These are phyloP conservation scores for Petrophora chlorosata DNA, from an alignment of 2,888 invertebrate species.

Conservation along the genomic window DNA sequence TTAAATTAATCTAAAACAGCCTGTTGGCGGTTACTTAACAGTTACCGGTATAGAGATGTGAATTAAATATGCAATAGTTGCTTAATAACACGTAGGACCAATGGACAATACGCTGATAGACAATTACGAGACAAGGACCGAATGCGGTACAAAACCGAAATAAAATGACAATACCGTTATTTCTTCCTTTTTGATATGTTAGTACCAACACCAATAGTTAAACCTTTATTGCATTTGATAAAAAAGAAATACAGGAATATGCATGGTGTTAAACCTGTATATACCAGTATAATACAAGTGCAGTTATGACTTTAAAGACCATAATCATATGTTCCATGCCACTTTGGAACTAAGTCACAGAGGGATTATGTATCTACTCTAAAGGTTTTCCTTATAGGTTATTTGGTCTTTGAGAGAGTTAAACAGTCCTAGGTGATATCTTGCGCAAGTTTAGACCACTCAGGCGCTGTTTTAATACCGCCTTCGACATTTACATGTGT, in stretches of 20 bases:
- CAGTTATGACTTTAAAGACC: no score
- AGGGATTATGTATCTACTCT: no score
- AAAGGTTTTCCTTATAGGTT: no score
- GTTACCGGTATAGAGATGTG: conserved; percentile 42
- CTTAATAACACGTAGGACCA: conserved; percentile 45
- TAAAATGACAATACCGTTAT: background rate
- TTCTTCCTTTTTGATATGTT: no score
- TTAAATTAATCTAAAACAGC: conserved; percentile 40
- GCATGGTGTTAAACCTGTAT: no score
- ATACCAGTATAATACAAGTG: no score
- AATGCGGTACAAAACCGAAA: conserved; percentile 9
- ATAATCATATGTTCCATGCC: no score
- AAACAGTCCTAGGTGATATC: conserved; percentile 4
- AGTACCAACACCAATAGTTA: no score
- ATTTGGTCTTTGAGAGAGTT: no score
- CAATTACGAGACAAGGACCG: conserved; percentile 24
- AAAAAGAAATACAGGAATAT: no score
- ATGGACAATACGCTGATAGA: conserved; percentile 37
- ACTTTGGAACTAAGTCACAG: no score
- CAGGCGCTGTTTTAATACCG: conserved; percentile 50
- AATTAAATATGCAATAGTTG: conserved; percentile 47
- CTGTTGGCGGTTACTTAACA: conserved; percentile 37
- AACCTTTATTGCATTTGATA: no score
- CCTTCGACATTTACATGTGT: conserved; percentile 74
- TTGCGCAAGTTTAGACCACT: conserved; percentile 44